Percentiles rank a stretch among this genome's conserved stretches.
phyloP scores from a whole-genome alignment of 2,888 invertebrate genomes.

The Chymomyza caudatula region DNA sequence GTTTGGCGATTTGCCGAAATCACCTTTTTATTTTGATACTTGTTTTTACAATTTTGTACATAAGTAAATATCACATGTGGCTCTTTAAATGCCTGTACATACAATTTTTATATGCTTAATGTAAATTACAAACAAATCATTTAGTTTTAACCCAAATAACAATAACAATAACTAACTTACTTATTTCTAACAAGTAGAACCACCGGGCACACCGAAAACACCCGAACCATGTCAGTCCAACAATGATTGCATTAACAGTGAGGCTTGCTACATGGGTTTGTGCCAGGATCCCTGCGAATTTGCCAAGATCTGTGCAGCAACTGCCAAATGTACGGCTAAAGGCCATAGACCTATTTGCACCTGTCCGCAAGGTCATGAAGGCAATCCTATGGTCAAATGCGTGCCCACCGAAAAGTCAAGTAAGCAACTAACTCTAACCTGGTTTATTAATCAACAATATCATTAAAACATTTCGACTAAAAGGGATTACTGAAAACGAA shows the following conservation, averaged over 20 bases:
- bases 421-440: conserved; percentile 80
- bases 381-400: conserved; percentile 90
- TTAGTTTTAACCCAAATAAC: not conserved
- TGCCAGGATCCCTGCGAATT: conserved; percentile 92
- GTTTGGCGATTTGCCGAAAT: not conserved
- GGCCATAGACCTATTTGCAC: conserved; percentile 91
- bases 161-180: conserved; percentile 29
- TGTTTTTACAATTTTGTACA: conserved; percentile 28
- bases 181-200: conserved; percentile 80
- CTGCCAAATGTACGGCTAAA: conserved; percentile 88
- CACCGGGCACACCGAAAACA: conserved; percentile 84
- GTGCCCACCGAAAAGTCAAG: conserved; percentile 84
- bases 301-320: conserved; percentile 86
- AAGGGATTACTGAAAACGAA: not conserved
- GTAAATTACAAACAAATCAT: not conserved
- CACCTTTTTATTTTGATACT: not conserved
- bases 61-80: conserved; percentile 3
- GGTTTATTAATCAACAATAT: conserved; percentile 47
- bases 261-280: conserved; percentile 89
- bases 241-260: conserved; percentile 89
- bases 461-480: conserved; percentile 14
- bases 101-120: conserved; percentile 5
- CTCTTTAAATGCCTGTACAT: conserved; percentile 24
- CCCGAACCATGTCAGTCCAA: conserved; percentile 90
- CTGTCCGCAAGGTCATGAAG: conserved; percentile 88